Conservation (phyloP, 2,888 invertebrate genomes). For the Phasia obesa region DNA sequence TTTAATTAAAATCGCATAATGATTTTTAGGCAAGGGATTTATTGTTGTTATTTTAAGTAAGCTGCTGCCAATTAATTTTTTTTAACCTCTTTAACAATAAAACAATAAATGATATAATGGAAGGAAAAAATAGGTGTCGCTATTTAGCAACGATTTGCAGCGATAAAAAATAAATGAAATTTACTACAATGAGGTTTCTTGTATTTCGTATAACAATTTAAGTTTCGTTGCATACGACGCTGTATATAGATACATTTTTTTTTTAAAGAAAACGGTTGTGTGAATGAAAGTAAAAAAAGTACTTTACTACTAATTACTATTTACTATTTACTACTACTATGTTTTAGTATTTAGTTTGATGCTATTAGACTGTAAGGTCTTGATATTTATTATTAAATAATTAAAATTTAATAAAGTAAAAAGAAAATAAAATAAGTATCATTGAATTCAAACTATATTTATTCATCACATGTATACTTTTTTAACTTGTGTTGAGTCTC, state of each 20-base stretch:
- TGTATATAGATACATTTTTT: slow-evolving; percentile 38
- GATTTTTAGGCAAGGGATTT: slow-evolving; percentile 69
- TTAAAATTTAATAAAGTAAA: slow-evolving; percentile 1
- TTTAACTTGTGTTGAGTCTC: slow-evolving; percentile 21
- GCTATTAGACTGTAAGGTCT: slow-evolving; percentile 60
- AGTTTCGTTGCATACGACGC: slow-evolving; percentile 41
- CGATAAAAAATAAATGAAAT: neutral
- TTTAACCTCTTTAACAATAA: neutral
- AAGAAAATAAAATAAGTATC: slow-evolving; percentile 31
- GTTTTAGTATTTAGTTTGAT: slow-evolving; percentile 65
- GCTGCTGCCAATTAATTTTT: slow-evolving; percentile 66
- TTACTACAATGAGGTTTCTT: slow-evolving; percentile 8
- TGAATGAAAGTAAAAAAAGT: slow-evolving; percentile 69
- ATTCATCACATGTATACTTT: slow-evolving; percentile 31
- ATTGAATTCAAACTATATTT: slow-evolving; percentile 37
- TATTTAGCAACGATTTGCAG: neutral
- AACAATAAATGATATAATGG: neutral
- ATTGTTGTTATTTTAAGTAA: slow-evolving; percentile 70
- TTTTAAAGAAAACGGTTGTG: slow-evolving; percentile 57
- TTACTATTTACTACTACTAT: slow-evolving; percentile 45
- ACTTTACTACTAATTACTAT: slow-evolving; percentile 46
- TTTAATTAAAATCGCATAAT: slow-evolving; percentile 16
- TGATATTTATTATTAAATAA: slow-evolving; percentile 32
- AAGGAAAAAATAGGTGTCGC: neutral
- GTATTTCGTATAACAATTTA: neutral